Percentiles rank a stretch among this genome's conserved stretches.
Evolutionary conservation across 2,113 vertebrate species (phyloP).

Genomic region (Calyptomena viridis): DNA sequence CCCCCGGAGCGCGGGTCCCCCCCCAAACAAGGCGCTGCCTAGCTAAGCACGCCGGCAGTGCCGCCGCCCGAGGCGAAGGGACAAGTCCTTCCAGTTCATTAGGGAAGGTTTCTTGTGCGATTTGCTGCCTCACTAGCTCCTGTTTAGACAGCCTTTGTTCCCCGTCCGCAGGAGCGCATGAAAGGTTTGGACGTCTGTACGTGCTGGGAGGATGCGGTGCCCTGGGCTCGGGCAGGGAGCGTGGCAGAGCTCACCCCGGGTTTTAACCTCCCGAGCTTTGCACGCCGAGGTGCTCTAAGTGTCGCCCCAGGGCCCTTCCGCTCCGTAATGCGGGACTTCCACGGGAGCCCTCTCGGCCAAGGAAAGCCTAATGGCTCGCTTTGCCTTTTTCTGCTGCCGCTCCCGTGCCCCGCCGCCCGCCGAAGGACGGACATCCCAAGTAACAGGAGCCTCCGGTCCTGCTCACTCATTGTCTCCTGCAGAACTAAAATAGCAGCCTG

Average conservation of each 20-base stretch:
- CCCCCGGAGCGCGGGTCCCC: not conserved
- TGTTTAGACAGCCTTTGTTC: conserved; percentile 60
- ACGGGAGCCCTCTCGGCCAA: not conserved
- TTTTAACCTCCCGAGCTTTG: not conserved
- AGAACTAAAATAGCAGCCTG: conserved; percentile 36
- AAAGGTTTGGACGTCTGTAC: not conserved
- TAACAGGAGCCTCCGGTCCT: conserved; percentile 2
- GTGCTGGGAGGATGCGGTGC: not conserved
- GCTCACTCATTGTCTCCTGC: not conserved
- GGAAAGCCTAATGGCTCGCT: not conserved
- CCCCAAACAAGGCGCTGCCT: not conserved
- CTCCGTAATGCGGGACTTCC: not conserved
- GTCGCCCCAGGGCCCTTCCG: not conserved
- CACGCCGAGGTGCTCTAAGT: not conserved
- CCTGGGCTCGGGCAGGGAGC: not conserved
- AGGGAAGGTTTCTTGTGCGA: conserved; percentile 56
- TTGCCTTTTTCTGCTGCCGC: not conserved
- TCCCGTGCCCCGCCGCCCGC: not conserved
- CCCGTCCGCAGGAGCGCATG: not conserved
- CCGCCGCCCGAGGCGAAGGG: conserved; percentile 2
- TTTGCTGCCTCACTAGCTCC: conserved; percentile 63
- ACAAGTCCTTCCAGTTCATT: conserved; percentile 71
- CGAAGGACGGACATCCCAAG: not conserved
- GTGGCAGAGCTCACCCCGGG: not conserved
- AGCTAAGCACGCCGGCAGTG: not conserved